phyloP scores from a whole-genome alignment of 2,113 vertebrate species.

The Cyprinodon variegatus region DNA sequence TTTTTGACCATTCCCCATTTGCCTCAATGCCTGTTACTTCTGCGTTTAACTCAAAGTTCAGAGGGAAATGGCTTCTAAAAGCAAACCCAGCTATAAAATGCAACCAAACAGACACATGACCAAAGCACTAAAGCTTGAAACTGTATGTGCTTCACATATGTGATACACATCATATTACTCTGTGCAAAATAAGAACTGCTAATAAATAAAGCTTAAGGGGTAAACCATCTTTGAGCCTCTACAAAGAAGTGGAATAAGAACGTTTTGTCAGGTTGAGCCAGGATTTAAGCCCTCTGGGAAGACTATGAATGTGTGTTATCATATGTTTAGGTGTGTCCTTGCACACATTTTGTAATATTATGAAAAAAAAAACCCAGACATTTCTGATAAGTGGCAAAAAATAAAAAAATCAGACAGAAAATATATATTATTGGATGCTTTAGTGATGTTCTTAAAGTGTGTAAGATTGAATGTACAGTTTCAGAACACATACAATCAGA shows the following conservation, averaged over 20 bases:
- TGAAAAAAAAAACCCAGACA: constrained; percentile 29
- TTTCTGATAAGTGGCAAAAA: constrained; percentile 33
- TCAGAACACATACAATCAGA: constrained; percentile 19
- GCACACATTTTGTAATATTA: constrained; percentile 38
- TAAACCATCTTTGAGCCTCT: constrained; percentile 55
- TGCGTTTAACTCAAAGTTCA: constrained; percentile 4
- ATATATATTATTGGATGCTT: constrained; percentile 23
- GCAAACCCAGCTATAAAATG: constrained; percentile 6
- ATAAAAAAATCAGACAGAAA: constrained; percentile 9
- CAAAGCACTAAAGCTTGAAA: constrained; percentile 12
- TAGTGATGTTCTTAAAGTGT: constrained; percentile 16
- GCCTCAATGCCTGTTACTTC: constrained; percentile 14
- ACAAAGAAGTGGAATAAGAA: constrained; percentile 66
- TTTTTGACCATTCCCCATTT: not conserved
- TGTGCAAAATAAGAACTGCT: constrained; percentile 51
- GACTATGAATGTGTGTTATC: constrained; percentile 10
- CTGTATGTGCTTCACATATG: constrained; percentile 20
- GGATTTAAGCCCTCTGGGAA: constrained; percentile 70
- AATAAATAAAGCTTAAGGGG: constrained; percentile 58
- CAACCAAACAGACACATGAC: constrained; percentile 4
- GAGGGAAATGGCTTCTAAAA: constrained; percentile 1
- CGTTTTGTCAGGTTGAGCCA: constrained; percentile 72
- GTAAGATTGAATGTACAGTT: constrained; percentile 37
- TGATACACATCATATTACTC: constrained; percentile 17
- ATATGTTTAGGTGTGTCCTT: constrained; percentile 23